phyloP scores from a whole-genome alignment of 2,888 invertebrate genomes.

The Maniola hyperantus region DNA sequence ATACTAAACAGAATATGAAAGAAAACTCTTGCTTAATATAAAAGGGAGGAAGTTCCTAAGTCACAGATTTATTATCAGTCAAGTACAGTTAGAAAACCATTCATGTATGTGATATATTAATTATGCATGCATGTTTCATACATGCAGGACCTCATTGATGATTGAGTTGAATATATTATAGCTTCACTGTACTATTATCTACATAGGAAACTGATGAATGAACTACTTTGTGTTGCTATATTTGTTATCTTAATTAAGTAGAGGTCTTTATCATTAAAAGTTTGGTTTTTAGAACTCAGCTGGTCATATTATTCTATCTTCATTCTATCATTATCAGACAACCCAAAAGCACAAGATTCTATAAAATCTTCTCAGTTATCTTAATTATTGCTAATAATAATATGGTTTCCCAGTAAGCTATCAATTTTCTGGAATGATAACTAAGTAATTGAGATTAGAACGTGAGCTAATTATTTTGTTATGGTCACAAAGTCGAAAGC shows the following conservation, averaged over 20 bases:
- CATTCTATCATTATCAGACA: too few relatives aligned
- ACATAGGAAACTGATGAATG: slow-evolving; percentile 36
- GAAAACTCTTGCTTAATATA: slow-evolving; percentile 10
- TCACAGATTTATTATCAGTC: slow-evolving; percentile 38
- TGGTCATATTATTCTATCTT: too few relatives aligned
- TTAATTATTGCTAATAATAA: background rate
- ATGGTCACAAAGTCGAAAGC: background rate
- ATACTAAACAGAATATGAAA: background rate
- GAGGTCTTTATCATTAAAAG: slow-evolving; percentile 5
- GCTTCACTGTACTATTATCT: slow-evolving; percentile 43
- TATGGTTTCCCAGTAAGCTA: background rate
- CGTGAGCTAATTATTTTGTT: background rate
- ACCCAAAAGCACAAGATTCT: too few relatives aligned
- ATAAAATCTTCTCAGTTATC: too few relatives aligned
- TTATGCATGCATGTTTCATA: slow-evolving; percentile 69
- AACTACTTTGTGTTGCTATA: slow-evolving; percentile 7
- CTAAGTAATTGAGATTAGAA: background rate
- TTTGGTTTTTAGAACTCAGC: background rate
- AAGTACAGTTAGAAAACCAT: slow-evolving; percentile 40
- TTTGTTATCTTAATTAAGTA: slow-evolving; percentile 7
- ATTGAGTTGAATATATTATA: slow-evolving; percentile 48
- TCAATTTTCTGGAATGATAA: background rate
- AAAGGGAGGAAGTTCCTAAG: slow-evolving; percentile 31
- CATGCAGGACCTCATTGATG: slow-evolving; percentile 56
- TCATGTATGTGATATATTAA: slow-evolving; percentile 50